Evolutionary conservation across 2,113 vertebrate species (phyloP), one percentile per base, ranked within the genome.

Genomic region (Halichoeres trimaculatus): DNA sequence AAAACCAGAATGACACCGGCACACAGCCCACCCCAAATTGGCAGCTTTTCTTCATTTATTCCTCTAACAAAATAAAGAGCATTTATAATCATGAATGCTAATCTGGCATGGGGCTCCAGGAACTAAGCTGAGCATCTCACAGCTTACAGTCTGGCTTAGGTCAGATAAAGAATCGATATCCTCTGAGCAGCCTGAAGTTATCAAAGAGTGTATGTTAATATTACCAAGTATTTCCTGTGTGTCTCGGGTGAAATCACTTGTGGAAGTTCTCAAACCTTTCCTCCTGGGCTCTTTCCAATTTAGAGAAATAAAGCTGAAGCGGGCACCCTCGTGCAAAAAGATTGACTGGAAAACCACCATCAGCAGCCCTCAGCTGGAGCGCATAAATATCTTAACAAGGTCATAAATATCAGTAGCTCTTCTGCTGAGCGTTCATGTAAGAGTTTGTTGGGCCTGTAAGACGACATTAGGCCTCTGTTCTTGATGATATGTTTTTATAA

Each of bases 401-500:
- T 24, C n/a, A 70, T 80, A 68, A 79, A 84, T 35, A 58, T 67
- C 22, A 36, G 3, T 30, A 41, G 68, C 24, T 52, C 62, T 67
- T 45, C 40, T 52, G 50, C 40, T 34, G 52, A 71, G 63, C 55
- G 60, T 62, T 60, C n/a, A 73, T 70, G 41, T 75, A 43, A 78
- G 64, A 54, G 30, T 60, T 80, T 69, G 55, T 63, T 64, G n/a
- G 67, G 54, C 30, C n/a, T 30, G 52, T 55, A 59, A 79, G 53
- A 47, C 53, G 47, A 38, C 54, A 30, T 61, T 20, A 24, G 1
- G 41, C 6, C 9, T 67, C 26, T 64, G 54, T 56, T 77, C 60
- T 35, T 53, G 26, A 38, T 54, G 20, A 56, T 61, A 71, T 70
- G 55, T 52, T 77, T 85, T 83, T 74, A 57, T 41, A 40, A 52